Conservation (phyloP, 2,888 invertebrate species). For the Gortyna flavago region DNA sequence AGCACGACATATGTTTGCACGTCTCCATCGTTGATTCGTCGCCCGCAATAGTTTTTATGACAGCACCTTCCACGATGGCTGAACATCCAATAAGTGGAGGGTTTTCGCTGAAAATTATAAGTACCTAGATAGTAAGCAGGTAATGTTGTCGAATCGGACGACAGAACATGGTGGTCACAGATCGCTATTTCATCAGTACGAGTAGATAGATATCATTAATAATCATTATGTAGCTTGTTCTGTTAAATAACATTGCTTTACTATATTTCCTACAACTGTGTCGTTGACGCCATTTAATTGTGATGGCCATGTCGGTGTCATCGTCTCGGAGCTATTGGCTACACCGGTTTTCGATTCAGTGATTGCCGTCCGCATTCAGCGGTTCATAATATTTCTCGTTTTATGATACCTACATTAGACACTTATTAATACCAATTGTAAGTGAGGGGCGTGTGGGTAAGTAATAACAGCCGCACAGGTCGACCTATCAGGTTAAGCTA, state of each 20-base stretch:
- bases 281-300: conserved; percentile 18
- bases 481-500: too few species aligned
- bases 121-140: too few species aligned
- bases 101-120: neutral
- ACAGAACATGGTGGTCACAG: conserved; percentile 3
- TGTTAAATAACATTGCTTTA: conserved; percentile 22
- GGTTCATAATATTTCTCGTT: conserved; percentile 6
- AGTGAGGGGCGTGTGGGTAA: too few species aligned
- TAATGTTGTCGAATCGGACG: neutral
- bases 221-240: conserved; percentile 8
- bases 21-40: neutral
- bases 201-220: too few species aligned
- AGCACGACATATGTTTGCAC: neutral
- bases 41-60: neutral
- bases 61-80: too few species aligned
- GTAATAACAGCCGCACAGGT: too few species aligned
- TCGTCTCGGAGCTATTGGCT: conserved; percentile 1
- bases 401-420: too few species aligned
- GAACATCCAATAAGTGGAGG: neutral
- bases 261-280: conserved; percentile 11
- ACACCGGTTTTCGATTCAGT: conserved; percentile 53
- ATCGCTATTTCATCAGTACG: neutral
- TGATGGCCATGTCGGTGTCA: conserved; percentile 13
- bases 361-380: conserved; percentile 28
- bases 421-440: neutral